Base-by-base conservation (phyloP, 2,888 invertebrate species). In the Papilio elwesi region DNA sequence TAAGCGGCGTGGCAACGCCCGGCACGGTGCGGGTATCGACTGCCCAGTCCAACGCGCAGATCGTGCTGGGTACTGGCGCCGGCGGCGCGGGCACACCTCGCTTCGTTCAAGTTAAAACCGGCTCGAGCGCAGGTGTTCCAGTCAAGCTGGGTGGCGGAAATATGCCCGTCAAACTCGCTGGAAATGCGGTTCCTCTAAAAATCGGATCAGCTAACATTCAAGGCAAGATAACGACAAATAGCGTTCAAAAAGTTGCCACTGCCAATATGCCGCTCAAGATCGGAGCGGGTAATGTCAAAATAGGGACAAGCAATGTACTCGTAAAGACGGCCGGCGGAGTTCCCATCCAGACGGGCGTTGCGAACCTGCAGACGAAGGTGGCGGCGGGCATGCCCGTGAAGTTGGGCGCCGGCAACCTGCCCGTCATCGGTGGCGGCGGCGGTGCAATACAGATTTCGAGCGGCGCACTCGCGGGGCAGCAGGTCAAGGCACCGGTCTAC, bases 261-360 rank as follows among this genome's bases (percentile, higher is more conserved):
- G 77, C 85, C 11, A 86, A 85, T 63, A 81, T 91, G 47, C 92
- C 93, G 0, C 82, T 94, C 8, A 94, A 94, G 77, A 80, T 94
- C 1, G 87, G 92, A n/a, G 83, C 90, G 0, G 90, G 93, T 26
- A 93, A 92, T 75, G 91, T 94, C 7, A 94, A 94, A 80, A 91
- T 94, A 13, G 91, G 92, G 59, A 87, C 92, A 0, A 89, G 93
- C 76, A 93, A 93, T 78, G 91, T 94, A 16, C 83, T 93, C 1
- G 91, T 94, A 6, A 94, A 94, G 78, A 89, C 92, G 0, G 88
- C 92, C 13, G 87, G 91, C 1, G 92, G 93, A 7, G 79, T 90
- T 73, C 89, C 90, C 0, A 85, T 91, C 48, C 91, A 91, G 73
- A 85, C 88, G 15, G 88, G 90, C 49, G 87, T 89, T 13, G 84